phyloP scores from a whole-genome alignment of 1,140 invertebrate genomes.

The Spodoptera litura region DNA sequence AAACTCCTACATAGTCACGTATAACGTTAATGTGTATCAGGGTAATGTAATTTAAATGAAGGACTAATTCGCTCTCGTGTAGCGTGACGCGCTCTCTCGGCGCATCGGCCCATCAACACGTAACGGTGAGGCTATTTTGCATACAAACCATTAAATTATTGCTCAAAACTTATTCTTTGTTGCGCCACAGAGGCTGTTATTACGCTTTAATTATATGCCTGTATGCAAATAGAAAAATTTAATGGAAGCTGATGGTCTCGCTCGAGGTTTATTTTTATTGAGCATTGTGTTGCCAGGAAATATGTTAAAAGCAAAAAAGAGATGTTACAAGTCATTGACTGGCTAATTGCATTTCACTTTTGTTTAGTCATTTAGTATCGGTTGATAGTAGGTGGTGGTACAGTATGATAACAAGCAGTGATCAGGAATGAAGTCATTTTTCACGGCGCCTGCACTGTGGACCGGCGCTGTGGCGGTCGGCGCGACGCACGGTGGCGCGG shows the following conservation, averaged over 20 bases:
- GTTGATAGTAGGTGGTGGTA: neutral
- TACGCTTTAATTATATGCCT: conserved; percentile 83
- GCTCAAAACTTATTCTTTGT: conserved; percentile 85
- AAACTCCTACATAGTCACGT: conserved; percentile 68
- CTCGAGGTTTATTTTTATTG: conserved; percentile 65
- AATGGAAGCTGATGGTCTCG: conserved; percentile 77
- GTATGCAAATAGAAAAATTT: conserved; percentile 83
- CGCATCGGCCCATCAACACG: conserved; percentile 81
- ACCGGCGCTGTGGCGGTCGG: conserved; percentile 42
- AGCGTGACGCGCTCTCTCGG: conserved; percentile 80
- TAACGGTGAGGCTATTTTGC: conserved; percentile 84
- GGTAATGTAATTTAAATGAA: conserved; percentile 84
- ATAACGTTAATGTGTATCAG: conserved; percentile 67
- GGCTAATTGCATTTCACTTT: conserved; percentile 43
- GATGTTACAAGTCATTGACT: conserved; percentile 53
- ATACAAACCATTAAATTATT: conserved; percentile 86
- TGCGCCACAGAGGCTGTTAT: conserved; percentile 83
- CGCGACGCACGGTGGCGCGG: neutral
- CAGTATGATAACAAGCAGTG: conserved; percentile 29
- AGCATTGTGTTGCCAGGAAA: conserved; percentile 61
- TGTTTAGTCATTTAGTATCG: conserved; percentile 28
- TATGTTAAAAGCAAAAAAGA: conserved; percentile 50
- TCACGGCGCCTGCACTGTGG: conserved; percentile 61
- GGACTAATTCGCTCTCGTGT: conserved; percentile 80
- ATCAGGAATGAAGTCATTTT: conserved; percentile 75